Evolutionary conservation across 2,113 vertebrate genomes (phyloP).

Genomic region (Dunckerocampus dactyliophorus): DNA sequence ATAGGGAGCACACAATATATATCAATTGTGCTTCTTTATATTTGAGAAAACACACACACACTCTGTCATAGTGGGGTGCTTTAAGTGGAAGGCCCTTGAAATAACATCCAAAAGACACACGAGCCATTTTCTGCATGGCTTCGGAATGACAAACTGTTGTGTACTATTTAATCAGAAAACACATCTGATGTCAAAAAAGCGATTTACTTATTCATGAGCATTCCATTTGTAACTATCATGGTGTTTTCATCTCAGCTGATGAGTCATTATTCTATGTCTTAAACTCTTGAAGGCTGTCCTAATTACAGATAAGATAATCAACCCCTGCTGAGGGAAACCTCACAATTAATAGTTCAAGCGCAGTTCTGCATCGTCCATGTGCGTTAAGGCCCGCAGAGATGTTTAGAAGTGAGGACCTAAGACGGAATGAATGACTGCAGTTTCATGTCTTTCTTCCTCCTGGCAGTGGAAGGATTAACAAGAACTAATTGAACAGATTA

Average conservation of each 20-base stretch:
- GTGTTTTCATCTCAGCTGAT: neutral
- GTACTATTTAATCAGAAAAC: neutral
- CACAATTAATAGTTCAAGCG: slow-evolving; percentile 8
- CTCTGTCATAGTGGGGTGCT: slow-evolving; percentile 12
- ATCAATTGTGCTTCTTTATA: slow-evolving; percentile 29
- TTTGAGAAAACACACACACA: slow-evolving; percentile 5
- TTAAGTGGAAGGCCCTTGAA: slow-evolving; percentile 17
- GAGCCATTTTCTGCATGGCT: neutral
- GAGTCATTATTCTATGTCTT: neutral
- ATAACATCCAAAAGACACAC: slow-evolving; percentile 2
- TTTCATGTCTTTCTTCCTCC: slow-evolving; percentile 51
- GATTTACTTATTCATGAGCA: neutral
- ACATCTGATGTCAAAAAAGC: neutral
- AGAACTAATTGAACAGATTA: slow-evolving; percentile 71
- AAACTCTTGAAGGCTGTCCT: neutral
- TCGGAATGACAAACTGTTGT: neutral
- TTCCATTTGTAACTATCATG: neutral
- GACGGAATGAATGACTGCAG: slow-evolving; percentile 29
- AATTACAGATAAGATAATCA: slow-evolving; percentile 13
- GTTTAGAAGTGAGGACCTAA: slow-evolving; percentile 16
- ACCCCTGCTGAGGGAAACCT: slow-evolving; percentile 3
- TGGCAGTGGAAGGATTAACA: slow-evolving; percentile 64
- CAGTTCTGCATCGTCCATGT: slow-evolving; percentile 29
- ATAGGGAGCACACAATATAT: slow-evolving; percentile 22
- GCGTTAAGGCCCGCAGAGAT: slow-evolving; percentile 23